Evolutionary conservation across 2,888 invertebrate species (phyloP).

Genomic region (Drosophila longiperda): DNA sequence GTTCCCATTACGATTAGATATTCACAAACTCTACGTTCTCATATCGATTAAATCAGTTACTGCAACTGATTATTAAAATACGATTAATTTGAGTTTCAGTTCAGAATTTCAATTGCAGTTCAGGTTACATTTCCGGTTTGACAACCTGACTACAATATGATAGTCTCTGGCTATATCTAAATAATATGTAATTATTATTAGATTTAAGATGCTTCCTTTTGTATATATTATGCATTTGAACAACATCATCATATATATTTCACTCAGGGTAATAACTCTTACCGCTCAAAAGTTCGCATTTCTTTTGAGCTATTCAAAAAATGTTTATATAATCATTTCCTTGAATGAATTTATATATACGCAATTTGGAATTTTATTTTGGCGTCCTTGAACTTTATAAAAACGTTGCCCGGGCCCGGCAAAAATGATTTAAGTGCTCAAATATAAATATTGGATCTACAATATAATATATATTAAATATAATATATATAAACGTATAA

Average conservation of each 20-base stretch:
- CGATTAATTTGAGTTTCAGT: background rate
- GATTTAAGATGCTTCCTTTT: background rate
- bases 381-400: constrained; percentile 47
- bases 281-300: background rate
- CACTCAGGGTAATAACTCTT: background rate
- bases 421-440: constrained; percentile 20
- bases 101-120: background rate
- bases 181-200: background rate
- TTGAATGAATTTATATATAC: constrained; percentile 15
- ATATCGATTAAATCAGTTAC: background rate
- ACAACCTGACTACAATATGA: background rate
- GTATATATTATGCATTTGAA: background rate
- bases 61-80: background rate
- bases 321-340: constrained; percentile 24
- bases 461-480: too few species aligned
- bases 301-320: background rate
- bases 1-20: background rate
- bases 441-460: constrained; percentile 17
- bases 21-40: background rate
- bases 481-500: background rate
- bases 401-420: background rate
- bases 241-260: background rate
- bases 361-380: constrained; percentile 17
- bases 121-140: background rate
- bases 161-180: background rate